These are phyloP conservation scores for Drosophila diplacantha DNA, from an alignment of 2,888 invertebrate species.

Conservation along the genomic window DNA sequence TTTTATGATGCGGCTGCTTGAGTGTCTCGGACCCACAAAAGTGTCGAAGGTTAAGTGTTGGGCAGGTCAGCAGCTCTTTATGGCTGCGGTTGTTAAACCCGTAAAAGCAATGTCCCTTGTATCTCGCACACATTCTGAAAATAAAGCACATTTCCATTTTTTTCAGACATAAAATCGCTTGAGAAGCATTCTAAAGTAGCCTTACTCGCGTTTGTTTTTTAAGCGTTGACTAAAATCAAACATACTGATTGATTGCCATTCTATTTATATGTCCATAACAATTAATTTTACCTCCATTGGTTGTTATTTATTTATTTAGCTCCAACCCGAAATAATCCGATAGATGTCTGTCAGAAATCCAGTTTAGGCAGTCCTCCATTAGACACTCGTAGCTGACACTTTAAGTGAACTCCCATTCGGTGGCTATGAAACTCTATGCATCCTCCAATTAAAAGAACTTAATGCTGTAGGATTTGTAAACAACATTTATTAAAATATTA, in stretches of 20 bases:
- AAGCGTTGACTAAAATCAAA: slow-evolving; percentile 1
- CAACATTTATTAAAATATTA: slow-evolving; percentile 35
- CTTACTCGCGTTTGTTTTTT: neutral
- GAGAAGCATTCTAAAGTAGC: neutral
- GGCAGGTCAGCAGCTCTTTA: slow-evolving; percentile 37
- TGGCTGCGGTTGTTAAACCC: slow-evolving; percentile 8
- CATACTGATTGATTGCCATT: neutral
- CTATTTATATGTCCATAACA: neutral
- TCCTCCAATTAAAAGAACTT: neutral
- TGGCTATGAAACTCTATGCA: neutral
- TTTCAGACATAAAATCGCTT: neutral
- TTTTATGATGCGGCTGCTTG: slow-evolving; percentile 44
- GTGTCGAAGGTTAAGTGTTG: slow-evolving; percentile 36
- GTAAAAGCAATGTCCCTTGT: neutral
- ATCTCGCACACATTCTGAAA: slow-evolving; percentile 1
- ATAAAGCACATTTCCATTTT: neutral
- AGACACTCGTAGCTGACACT: neutral
- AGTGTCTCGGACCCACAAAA: slow-evolving; percentile 28
- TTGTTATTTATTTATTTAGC: neutral
- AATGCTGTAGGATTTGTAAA: slow-evolving; percentile 21
- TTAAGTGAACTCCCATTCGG: too few species aligned
- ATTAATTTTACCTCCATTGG: neutral
- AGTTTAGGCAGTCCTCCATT: neutral
- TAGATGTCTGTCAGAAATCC: neutral
- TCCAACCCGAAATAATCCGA: neutral